These are phyloP conservation scores for Tinea trinotella DNA, from an alignment of 2,888 invertebrate species.

Conservation along the genomic window DNA sequence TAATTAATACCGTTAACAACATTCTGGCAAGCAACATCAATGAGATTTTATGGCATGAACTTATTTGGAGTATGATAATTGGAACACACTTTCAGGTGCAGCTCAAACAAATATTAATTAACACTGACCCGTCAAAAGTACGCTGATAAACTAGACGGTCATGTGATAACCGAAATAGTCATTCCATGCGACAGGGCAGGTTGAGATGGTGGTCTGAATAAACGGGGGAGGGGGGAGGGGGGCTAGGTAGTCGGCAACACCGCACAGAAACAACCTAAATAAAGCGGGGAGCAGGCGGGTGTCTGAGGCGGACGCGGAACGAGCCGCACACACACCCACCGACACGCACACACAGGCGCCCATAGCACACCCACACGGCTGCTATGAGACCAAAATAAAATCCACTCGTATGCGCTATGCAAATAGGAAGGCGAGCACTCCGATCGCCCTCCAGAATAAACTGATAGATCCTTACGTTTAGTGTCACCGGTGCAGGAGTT, in stretches of 20 bases:
- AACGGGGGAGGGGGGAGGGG: slow-evolving; percentile 15
- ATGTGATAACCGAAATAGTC: slow-evolving; percentile 20
- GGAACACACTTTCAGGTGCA: neutral
- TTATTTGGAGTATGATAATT: neutral
- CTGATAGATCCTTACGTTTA: slow-evolving; percentile 68
- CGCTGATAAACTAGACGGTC: slow-evolving; percentile 8
- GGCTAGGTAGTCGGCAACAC: slow-evolving; percentile 21
- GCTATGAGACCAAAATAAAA: slow-evolving; percentile 69
- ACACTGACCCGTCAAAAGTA: slow-evolving; percentile 1
- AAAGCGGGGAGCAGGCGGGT: slow-evolving; percentile 45
- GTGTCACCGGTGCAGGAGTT: slow-evolving; percentile 67
- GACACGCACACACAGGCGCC: slow-evolving; percentile 37
- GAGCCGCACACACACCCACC: slow-evolving; percentile 40
- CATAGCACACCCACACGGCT: slow-evolving; percentile 47
- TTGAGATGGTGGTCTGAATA: slow-evolving; percentile 15
- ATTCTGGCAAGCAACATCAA: slow-evolving; percentile 1
- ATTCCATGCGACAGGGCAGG: slow-evolving; percentile 22
- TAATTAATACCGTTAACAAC: neutral
- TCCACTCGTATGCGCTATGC: slow-evolving; percentile 70
- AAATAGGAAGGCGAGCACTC: slow-evolving; percentile 65
- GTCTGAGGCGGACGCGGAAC: slow-evolving; percentile 49
- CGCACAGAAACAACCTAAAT: slow-evolving; percentile 29
- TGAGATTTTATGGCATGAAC: neutral
- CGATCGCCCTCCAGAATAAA: slow-evolving; percentile 44
- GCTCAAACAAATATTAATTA: slow-evolving; percentile 7